A percentile compares a stretch with the other conserved stretches of the same genome.
Conservation (phyloP, 2,797 vertebrate species). For the Pseudotriccus pelzelni region DNA sequence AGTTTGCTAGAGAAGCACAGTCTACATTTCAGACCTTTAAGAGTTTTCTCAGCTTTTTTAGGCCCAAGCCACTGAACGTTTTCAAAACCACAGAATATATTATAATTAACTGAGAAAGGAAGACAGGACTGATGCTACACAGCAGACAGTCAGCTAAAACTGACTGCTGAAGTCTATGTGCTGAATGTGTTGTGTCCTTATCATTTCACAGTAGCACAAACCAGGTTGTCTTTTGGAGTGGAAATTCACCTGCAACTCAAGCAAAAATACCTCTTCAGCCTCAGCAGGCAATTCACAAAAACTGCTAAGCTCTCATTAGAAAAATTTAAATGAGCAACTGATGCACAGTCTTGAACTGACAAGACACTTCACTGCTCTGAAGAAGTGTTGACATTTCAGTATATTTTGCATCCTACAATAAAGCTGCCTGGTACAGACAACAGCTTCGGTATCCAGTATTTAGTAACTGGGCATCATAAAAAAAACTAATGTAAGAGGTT, state of each 20-base stretch:
- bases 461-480: background rate
- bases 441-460: background rate
- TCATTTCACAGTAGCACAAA: background rate
- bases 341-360: background rate
- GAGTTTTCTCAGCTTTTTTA: background rate
- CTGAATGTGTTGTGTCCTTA: background rate
- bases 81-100: background rate
- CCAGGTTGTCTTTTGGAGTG: background rate
- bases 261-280: background rate
- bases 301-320: constrained; percentile 4
- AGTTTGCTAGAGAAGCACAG: background rate
- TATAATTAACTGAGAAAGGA: background rate
- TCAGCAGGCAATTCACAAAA: constrained; percentile 4
- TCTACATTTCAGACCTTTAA: background rate
- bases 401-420: background rate
- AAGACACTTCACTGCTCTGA: background rate
- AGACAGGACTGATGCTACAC: background rate
- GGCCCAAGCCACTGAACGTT: background rate
- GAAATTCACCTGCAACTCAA: background rate
- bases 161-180: background rate
- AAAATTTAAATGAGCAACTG: constrained; percentile 37
- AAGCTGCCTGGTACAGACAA: background rate
- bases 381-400: constrained; percentile 3
- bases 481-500: background rate
- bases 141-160: background rate